A percentile compares a stretch with the other conserved stretches of the same genome.
Evolutionary conservation across 2,797 vertebrate genomes (phyloP).

Genomic region (Poecilia wingei): DNA sequence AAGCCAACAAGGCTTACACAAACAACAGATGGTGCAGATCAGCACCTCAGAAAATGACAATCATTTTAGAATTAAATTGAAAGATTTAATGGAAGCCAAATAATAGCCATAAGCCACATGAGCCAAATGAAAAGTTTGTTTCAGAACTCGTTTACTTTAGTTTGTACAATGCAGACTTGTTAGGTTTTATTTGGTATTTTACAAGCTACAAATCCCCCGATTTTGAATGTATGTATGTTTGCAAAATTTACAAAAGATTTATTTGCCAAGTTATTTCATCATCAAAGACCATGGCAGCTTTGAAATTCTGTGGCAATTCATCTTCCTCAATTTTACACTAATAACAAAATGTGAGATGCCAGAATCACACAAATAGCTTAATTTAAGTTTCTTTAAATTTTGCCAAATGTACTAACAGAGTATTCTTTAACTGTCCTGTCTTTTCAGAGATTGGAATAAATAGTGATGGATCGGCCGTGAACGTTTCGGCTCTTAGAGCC

Average conservation of each 20-base stretch:
- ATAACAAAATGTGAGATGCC: not conserved
- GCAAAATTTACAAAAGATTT: not conserved
- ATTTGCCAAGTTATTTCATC: not conserved
- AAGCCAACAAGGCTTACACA: not conserved
- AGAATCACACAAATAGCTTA: not conserved
- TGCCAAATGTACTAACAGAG: not conserved
- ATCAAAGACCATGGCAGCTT: not conserved
- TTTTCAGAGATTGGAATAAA: not conserved
- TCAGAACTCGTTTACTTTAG: not conserved
- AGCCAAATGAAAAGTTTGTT: not conserved
- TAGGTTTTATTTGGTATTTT: not conserved
- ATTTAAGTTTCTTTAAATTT: not conserved
- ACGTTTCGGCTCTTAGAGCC: too few species aligned
- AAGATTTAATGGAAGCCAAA: not conserved
- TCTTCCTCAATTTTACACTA: not conserved
- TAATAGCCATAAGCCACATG: not conserved
- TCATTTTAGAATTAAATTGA: not conserved
- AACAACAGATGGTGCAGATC: not conserved
- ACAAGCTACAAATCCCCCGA: not conserved
- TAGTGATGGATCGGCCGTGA: too few species aligned
- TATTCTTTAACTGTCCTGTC: not conserved
- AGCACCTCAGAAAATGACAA: not conserved
- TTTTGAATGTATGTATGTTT: not conserved
- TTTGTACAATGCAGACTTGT: not conserved
- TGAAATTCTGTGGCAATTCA: not conserved